A percentile compares a stretch with the other conserved stretches of the same genome.
Conservation (phyloP, 2,113 vertebrate species). For the Seriola quinqueradiata region DNA sequence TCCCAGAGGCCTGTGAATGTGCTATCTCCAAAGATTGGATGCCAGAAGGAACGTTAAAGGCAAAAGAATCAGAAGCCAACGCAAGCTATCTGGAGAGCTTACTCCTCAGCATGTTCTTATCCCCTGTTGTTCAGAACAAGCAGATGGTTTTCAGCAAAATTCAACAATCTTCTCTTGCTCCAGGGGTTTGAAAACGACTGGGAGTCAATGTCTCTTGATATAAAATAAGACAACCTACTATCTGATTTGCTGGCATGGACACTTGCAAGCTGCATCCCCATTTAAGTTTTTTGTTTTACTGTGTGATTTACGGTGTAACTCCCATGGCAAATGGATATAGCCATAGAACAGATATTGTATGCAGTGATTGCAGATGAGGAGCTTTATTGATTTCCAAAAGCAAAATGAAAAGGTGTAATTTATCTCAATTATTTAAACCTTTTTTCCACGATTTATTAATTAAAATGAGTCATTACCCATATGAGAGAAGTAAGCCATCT, state of each 20-base stretch:
- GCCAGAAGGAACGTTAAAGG: constrained; percentile 77
- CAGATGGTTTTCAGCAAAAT: constrained; percentile 78
- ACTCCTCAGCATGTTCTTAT: constrained; percentile 71
- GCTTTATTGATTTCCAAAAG: constrained; percentile 4
- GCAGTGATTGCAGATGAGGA: neutral
- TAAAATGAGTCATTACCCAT: neutral
- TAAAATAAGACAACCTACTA: constrained; percentile 56
- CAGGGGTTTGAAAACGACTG: constrained; percentile 69
- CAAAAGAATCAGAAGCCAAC: constrained; percentile 74
- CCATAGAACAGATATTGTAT: neutral
- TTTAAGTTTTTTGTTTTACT: constrained; percentile 22
- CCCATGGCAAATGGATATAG: neutral
- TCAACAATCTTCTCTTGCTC: constrained; percentile 74
- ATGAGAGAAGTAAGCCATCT: neutral
- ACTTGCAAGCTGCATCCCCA: constrained; percentile 20
- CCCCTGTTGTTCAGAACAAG: constrained; percentile 74
- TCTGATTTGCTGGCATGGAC: constrained; percentile 50
- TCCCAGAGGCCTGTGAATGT: constrained; percentile 53
- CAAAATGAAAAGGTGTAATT: neutral
- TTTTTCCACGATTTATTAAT: neutral
- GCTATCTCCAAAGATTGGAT: constrained; percentile 63
- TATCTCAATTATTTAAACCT: constrained; percentile 17
- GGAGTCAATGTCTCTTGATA: constrained; percentile 65
- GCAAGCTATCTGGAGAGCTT: constrained; percentile 72
- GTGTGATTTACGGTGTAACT: neutral